These are phyloP conservation scores for Cyprinodon diabolis DNA, from an alignment of 2,797 vertebrate genomes.

Conservation along the genomic window DNA sequence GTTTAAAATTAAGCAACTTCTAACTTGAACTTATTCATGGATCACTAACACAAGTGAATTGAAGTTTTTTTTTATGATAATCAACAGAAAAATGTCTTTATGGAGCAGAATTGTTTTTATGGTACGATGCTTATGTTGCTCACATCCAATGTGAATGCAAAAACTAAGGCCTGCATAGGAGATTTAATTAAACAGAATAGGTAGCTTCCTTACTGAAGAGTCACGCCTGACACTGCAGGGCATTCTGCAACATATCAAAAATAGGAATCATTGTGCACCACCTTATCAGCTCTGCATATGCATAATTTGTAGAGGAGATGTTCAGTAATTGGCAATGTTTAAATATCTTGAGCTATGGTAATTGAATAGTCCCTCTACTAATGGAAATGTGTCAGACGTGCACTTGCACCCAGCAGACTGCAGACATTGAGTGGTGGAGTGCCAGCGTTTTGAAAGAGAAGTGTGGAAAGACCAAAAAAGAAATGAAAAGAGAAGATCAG, in stretches of 20 bases:
- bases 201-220: conserved; percentile 28
- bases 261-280: conserved; percentile 76
- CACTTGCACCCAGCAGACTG: conserved; percentile 75
- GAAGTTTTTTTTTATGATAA: conserved; percentile 9
- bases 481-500: conserved; percentile 14
- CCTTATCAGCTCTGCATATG: conserved; percentile 79
- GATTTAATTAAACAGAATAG: conserved; percentile 42
- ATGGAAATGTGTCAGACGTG: conserved; percentile 85
- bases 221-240: conserved; percentile 64
- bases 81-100: background rate
- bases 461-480: conserved; percentile 41
- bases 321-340: conserved; percentile 86
- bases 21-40: conserved; percentile 11
- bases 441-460: conserved; percentile 54
- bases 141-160: conserved; percentile 17
- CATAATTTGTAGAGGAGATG: conserved; percentile 84
- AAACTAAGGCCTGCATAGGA: conserved; percentile 12
- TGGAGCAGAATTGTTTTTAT: conserved; percentile 12
- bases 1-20: conserved; percentile 40
- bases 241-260: conserved; percentile 71
- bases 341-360: conserved; percentile 84
- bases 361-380: conserved; percentile 85
- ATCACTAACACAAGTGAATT: conserved; percentile 20
- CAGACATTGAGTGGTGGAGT: conserved; percentile 73
- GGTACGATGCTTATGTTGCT: conserved; percentile 3